Base-by-base conservation (phyloP, 2,888 invertebrate genomes). In the Acanthoscelides obtectus region DNA sequence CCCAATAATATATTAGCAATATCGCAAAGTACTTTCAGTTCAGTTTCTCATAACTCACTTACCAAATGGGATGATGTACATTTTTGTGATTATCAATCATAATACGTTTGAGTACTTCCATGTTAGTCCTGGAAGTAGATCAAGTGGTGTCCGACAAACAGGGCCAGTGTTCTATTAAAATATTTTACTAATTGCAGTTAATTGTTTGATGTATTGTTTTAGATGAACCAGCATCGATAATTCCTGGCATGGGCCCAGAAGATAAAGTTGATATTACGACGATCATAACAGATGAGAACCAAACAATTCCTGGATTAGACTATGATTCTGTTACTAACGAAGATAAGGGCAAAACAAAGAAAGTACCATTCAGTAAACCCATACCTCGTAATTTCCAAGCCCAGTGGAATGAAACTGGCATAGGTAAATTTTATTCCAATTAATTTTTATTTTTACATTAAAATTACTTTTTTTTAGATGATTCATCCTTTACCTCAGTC, bases 191-290 rank as follows among this genome's bases (percentile, higher is more conserved):
- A n/a, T n/a, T n/a, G n/a, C n/a, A n/a, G n/a, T n/a, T n/a, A n/a
- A n/a, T n/a, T n/a, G n/a, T n/a, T n/a, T n/a, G n/a, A n/a, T 3
- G 45, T 45, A 45, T 45, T 45, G 6, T 45, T 73, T 64, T 65
- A 77, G 79, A 94, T 80, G 94, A 95, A 83, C 92, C 93, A 71
- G 68, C 73, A n/a, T 90, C 94, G 1, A 87, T 92, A 22, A 95
- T 97, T 82, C 98, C 97, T 75, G 99, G 98, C 70, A 98, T 99
- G 97, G 99, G 98, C n/a, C 94, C 98, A 22, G 98, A 98, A 85
- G 97, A 97, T 82, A 94, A 94, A 84, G 93, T 97, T 0, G 94
- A 94, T 81, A 89, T 91, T 82, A 90, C 90, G 69, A 88, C 91
- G 70, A 93, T 95, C 70, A 94, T 94, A 64, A 87, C 94, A 67